Conservation (phyloP, 2,888 invertebrate species). For the Altica lythri region DNA sequence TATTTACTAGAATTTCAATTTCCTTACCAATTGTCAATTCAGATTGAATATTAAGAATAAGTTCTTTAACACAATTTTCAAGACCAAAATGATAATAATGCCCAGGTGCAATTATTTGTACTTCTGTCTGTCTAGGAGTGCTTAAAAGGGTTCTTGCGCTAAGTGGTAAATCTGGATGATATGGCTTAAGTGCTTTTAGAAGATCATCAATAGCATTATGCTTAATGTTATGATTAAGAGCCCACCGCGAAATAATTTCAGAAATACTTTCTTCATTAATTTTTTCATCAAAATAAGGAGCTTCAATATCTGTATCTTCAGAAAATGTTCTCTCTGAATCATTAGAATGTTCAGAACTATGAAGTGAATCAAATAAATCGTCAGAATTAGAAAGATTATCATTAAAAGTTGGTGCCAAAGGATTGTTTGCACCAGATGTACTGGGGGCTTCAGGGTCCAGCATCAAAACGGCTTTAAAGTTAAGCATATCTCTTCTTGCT, state of each 20-base stretch:
- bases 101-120: constrained; percentile 9
- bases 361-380: background rate
- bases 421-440: background rate
- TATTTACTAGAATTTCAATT: constrained; percentile 13
- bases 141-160: constrained; percentile 11
- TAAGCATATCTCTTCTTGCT: constrained; percentile 1
- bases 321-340: constrained; percentile 5
- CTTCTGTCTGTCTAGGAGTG: constrained; percentile 13
- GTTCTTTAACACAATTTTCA: constrained; percentile 15
- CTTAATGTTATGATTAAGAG: constrained; percentile 20
- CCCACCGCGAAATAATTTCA: constrained; percentile 13
- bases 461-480: background rate
- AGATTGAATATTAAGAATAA: constrained; percentile 8
- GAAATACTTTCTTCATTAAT: constrained; percentile 7
- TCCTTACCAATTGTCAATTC: constrained; percentile 6
- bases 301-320: constrained; percentile 8
- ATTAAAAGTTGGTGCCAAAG: background rate
- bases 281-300: constrained; percentile 5
- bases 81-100: constrained; percentile 21
- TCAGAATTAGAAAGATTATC: too few species aligned
- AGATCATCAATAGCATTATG: constrained; percentile 14
- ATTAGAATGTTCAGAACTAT: background rate
- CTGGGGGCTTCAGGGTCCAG: background rate
- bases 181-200: constrained; percentile 13
- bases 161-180: constrained; percentile 9